These are phyloP conservation scores for Coregonus clupeaformis DNA, from an alignment of 2,113 vertebrate species.

Conservation along the genomic window DNA sequence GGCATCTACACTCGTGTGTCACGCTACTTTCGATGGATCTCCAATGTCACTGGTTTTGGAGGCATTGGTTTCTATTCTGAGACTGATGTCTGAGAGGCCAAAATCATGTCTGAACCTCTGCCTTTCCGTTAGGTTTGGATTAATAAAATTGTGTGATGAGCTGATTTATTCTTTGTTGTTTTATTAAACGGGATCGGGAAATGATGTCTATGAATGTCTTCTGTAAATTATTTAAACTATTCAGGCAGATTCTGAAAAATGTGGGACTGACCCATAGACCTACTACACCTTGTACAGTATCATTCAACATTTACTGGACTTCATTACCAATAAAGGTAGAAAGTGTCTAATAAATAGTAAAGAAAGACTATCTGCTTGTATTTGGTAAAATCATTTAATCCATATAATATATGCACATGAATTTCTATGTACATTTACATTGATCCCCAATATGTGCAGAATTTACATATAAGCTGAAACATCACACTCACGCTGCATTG, in stretches of 20 bases:
- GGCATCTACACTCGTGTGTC: no score
- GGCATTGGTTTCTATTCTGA: no score
- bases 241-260: no score
- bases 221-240: background rate
- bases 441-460: background rate
- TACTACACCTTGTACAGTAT: background rate
- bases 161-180: background rate
- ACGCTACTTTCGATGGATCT: constrained; percentile 85
- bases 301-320: background rate
- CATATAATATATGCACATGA: constrained; percentile 43
- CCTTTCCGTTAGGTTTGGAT: no score
- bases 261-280: background rate
- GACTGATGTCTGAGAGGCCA: no score
- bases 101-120: no score
- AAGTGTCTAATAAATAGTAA: background rate
- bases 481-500: no score
- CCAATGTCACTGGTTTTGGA: constrained; percentile 57
- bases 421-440: constrained; percentile 36
- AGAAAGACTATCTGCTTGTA: constrained; percentile 60
- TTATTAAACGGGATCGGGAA: background rate
- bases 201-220: background rate
- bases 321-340: background rate
- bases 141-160: background rate
- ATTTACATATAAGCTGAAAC: no score
- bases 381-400: constrained; percentile 53